These are phyloP conservation scores for Dicranocentrus wangi DNA, from an alignment of 2,888 invertebrate species.

Conservation along the genomic window DNA sequence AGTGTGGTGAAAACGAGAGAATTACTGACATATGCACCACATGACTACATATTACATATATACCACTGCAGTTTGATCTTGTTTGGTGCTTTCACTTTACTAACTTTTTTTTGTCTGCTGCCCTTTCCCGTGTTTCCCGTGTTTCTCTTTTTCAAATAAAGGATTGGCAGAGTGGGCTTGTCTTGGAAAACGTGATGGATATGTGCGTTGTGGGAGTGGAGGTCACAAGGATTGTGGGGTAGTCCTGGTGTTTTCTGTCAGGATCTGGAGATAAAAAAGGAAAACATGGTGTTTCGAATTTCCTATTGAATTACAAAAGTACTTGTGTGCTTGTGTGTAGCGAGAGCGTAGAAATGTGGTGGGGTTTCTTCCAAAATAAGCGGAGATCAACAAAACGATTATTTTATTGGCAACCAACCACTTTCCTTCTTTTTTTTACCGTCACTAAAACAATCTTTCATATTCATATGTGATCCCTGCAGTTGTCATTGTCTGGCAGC, in stretches of 20 bases:
- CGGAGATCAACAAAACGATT: neutral
- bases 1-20: slow-evolving; percentile 8
- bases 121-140: neutral
- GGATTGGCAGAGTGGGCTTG: too few species aligned
- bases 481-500: neutral
- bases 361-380: neutral
- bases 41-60: neutral
- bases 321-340: neutral
- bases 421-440: neutral
- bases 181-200: too few species aligned
- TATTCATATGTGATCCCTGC: slow-evolving; percentile 1
- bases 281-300: slow-evolving; percentile 2
- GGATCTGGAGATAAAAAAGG: too few species aligned
- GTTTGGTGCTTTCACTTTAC: slow-evolving; percentile 5
- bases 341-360: neutral
- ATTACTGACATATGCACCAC: slow-evolving; percentile 24
- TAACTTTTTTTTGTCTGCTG: too few species aligned
- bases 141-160: neutral
- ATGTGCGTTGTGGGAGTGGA: too few species aligned
- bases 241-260: too few species aligned
- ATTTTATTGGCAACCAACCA: slow-evolving; percentile 20
- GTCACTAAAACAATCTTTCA: slow-evolving; percentile 8
- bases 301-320: neutral
- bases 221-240: too few species aligned
- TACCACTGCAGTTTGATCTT: slow-evolving; percentile 27